Percentiles rank a stretch among this genome's conserved stretches.
These are phyloP conservation scores for Centropristis striata DNA, from an alignment of 2,113 vertebrate genomes.

Conservation along the genomic window DNA sequence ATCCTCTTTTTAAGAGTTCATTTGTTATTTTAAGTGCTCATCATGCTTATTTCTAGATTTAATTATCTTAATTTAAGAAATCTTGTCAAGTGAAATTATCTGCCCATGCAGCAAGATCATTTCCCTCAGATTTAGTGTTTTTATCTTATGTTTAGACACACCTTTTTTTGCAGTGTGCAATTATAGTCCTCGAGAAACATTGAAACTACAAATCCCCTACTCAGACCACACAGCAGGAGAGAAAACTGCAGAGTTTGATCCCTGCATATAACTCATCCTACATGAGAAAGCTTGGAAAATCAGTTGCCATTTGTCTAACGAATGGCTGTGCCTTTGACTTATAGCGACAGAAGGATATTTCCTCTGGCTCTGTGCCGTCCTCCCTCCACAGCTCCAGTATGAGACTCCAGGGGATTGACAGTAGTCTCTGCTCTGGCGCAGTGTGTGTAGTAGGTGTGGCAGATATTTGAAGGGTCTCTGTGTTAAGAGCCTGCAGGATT, in stretches of 20 bases:
- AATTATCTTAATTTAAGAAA: no score
- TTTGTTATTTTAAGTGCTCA: no score
- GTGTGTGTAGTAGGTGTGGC: constrained; percentile 18
- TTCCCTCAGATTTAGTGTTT: no score
- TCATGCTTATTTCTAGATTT: no score
- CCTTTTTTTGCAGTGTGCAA: no score
- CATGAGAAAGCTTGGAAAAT: neutral
- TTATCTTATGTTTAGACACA: no score
- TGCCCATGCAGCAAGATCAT: no score
- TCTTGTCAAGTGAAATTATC: no score
- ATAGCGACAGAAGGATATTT: constrained; percentile 16
- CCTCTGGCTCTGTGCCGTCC: neutral
- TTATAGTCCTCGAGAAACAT: constrained; percentile 48
- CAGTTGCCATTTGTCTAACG: constrained; percentile 14
- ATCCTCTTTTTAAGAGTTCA: no score
- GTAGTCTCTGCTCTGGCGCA: constrained; percentile 1
- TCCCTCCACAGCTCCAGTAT: neutral
- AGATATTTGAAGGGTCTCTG: constrained; percentile 24
- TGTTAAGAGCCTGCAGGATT: constrained; percentile 34
- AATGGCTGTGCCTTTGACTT: neutral
- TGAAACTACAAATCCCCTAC: constrained; percentile 41
- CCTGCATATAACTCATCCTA: neutral
- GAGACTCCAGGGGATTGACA: neutral
- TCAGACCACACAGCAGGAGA: constrained; percentile 29
- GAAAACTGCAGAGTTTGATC: neutral